Evolutionary conservation across 2,113 vertebrate species (phyloP).

Genomic region (Smithornis capensis): DNA sequence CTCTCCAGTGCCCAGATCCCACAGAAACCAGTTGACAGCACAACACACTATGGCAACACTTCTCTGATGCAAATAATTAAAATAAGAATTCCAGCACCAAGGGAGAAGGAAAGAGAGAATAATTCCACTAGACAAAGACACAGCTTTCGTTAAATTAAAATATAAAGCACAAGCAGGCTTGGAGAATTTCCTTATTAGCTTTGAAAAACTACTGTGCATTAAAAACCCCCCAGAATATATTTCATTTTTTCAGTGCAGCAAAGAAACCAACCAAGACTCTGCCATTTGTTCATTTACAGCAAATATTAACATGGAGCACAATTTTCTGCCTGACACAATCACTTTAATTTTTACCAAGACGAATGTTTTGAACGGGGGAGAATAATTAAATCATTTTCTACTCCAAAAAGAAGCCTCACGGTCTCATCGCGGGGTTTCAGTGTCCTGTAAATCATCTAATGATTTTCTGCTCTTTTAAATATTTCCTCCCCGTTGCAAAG

Average conservation of each 20-base stretch:
- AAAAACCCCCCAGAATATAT: background rate
- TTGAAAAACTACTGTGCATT: background rate
- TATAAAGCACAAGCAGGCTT: background rate
- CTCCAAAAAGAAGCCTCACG: constrained; percentile 42
- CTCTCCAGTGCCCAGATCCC: background rate
- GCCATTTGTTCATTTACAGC: constrained; percentile 50
- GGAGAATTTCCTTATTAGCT: constrained; percentile 17
- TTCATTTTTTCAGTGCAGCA: background rate
- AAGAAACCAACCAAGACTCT: background rate
- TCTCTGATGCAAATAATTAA: background rate
- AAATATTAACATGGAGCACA: constrained; percentile 53
- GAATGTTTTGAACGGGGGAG: constrained; percentile 21
- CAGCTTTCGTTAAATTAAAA: constrained; percentile 1
- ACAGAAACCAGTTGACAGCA: background rate
- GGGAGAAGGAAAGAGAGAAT: background rate
- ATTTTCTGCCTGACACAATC: constrained; percentile 65
- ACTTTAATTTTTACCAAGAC: constrained; percentile 62
- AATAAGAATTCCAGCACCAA: background rate
- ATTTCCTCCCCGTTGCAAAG: constrained; percentile 51
- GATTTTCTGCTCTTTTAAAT: constrained; percentile 72
- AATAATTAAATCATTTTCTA: constrained; percentile 59
- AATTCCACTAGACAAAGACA: background rate
- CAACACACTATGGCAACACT: rapidly evolving
- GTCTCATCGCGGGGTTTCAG: background rate
- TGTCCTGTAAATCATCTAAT: constrained; percentile 60